Evolutionary conservation across 2,888 invertebrate genomes (phyloP).

Genomic region (Blomia tropicalis): DNA sequence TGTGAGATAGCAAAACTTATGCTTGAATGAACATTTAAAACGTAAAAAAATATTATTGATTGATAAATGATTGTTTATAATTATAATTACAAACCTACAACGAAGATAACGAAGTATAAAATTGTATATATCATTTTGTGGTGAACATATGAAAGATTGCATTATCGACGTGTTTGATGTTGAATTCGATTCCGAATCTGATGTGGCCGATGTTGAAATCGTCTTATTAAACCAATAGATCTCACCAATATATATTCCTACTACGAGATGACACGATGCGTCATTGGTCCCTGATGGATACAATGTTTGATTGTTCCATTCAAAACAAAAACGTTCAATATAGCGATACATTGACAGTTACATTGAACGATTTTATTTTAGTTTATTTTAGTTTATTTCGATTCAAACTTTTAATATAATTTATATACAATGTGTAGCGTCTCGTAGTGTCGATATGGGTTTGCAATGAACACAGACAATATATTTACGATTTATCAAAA

Average conservation of each 20-base stretch:
- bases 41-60: neutral
- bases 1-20: neutral
- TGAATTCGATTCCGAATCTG: too few species aligned
- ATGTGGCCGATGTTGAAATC: neutral
- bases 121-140: neutral
- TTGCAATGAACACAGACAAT: too few species aligned
- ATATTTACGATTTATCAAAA: too few species aligned
- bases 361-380: neutral
- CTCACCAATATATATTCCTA: neutral
- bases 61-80: too few species aligned
- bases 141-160: neutral
- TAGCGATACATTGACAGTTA: neutral
- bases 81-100: neutral
- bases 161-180: too few species aligned
- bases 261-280: neutral
- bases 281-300: neutral
- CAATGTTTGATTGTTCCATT: neutral
- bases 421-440: too few species aligned
- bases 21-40: neutral
- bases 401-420: neutral
- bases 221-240: neutral
- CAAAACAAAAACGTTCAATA: neutral
- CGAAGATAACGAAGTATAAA: neutral
- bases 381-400: neutral
- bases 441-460: too few species aligned